Percentiles rank a stretch among this genome's conserved stretches.
These are phyloP conservation scores for Hymenopus coronatus DNA, from an alignment of 2,888 invertebrate genomes.

Conservation along the genomic window DNA sequence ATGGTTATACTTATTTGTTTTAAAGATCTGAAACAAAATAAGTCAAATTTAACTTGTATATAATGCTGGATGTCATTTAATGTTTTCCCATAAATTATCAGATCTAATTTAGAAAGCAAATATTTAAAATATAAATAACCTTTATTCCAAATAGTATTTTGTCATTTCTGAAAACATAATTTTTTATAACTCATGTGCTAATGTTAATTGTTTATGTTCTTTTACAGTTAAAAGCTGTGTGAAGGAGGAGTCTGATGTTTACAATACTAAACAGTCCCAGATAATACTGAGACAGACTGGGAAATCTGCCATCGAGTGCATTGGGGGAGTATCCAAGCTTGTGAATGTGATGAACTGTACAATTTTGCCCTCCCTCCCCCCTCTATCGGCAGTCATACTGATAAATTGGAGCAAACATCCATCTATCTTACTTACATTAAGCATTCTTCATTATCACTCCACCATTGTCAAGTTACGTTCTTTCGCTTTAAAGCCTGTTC, in stretches of 20 bases:
- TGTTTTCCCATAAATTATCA: too few relatives aligned
- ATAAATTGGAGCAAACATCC: background rate
- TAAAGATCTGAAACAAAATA: too few relatives aligned
- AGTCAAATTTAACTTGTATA: too few relatives aligned
- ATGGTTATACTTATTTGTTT: too few relatives aligned
- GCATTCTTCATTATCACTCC: background rate
- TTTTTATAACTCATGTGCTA: too few relatives aligned
- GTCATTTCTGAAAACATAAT: too few relatives aligned
- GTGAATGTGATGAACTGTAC: background rate
- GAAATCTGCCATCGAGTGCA: background rate
- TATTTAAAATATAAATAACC: too few relatives aligned
- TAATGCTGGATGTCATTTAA: too few relatives aligned
- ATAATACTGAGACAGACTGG: background rate
- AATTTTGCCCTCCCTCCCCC: background rate
- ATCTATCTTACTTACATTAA: background rate
- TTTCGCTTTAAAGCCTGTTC: background rate
- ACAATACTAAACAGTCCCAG: background rate
- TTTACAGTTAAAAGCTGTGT: background rate
- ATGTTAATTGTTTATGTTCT: background rate
- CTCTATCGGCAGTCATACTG: background rate
- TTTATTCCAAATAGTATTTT: too few relatives aligned
- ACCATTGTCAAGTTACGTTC: slow-evolving; percentile 25
- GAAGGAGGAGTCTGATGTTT: background rate
- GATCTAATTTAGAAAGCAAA: too few relatives aligned
- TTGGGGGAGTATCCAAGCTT: background rate